Evolutionary conservation across 2,797 vertebrate genomes (phyloP), one percentile per base, ranked within the genome.

Genomic region (Rhynchonycteris naso): DNA sequence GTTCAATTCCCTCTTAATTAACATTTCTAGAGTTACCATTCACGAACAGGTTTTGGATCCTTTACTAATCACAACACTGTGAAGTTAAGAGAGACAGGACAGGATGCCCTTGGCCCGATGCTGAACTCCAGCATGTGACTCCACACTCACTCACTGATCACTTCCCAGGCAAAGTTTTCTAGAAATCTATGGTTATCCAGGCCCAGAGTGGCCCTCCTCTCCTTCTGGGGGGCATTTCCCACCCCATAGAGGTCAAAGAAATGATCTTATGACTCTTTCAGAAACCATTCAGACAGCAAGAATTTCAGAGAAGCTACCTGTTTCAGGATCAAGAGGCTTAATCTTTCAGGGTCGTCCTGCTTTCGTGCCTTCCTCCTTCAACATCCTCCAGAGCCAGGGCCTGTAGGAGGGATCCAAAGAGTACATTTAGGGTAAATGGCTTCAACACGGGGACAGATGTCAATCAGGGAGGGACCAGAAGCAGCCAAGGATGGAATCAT

Each of bases 271-370:
- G 30, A 79, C 1, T 5, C 14, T 30, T 81, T 54, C 30, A 19
- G 24, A 54, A 56, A 81, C 50, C 9, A 54, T 28, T 47, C 54
- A 26, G 52, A 75, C 11, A 19, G 1, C 30, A 19, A 82, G 63
- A 38, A 35, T 65, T 52, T 18, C 26, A 16, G 19, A 91, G 79
- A 65, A 9, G 75, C 78, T 96, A 97, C 96, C 97, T 97, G 89
- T 78, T 71, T 86, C 52, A 2, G 88, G 88, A 47, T n/a, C 19
- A 24, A 61, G 86, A 92, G 13, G 52, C 58, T 81, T 35, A 84
- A 26, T 80, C 54, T 56, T 71, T 97, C 95, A 97, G 80, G 83
- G 69, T 19, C 0, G 79, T 90, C 82, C 83, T 72, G 92, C 79
- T 65, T 71, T 63, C 0, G 6, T 2, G 92, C 79, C 96, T 74